These are phyloP conservation scores for Apamea epomidion DNA, from an alignment of 2,888 invertebrate genomes.

Conservation along the genomic window DNA sequence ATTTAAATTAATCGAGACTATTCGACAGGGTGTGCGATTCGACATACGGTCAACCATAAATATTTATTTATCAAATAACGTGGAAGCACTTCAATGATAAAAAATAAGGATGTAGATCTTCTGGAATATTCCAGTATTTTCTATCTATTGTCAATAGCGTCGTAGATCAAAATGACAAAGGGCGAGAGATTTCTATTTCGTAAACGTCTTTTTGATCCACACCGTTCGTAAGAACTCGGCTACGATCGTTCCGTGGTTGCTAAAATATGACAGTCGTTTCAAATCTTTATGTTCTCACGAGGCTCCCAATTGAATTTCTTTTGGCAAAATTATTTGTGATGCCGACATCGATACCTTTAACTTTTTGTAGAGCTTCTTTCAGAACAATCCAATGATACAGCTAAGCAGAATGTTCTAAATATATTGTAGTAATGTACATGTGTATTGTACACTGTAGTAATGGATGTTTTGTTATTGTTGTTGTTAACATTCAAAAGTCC, in stretches of 20 bases:
- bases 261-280: constrained; percentile 70
- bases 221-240: constrained; percentile 52
- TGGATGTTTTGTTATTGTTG: too few species aligned
- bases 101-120: constrained; percentile 29
- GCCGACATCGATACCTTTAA: constrained; percentile 28
- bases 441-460: not conserved
- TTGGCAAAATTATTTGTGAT: constrained; percentile 48
- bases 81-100: constrained; percentile 31
- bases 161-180: constrained; percentile 54
- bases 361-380: constrained; percentile 23
- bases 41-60: constrained; percentile 18
- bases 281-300: constrained; percentile 66
- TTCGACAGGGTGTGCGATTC: not conserved
- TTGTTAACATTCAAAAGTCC: too few species aligned
- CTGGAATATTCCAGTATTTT: constrained; percentile 2
- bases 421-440: constrained; percentile 7
- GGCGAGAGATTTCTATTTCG: constrained; percentile 53
- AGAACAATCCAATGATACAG: constrained; percentile 11
- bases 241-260: constrained; percentile 48
- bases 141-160: constrained; percentile 29
- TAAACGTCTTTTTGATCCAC: constrained; percentile 68
- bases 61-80: constrained; percentile 22
- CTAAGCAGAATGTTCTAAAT: not conserved
- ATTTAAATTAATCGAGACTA: constrained; percentile 30
- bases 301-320: constrained; percentile 65